Evolutionary conservation across 92 coral and sea anemone species (phyloP).

Genomic region (Scolanthus callimorphus): DNA sequence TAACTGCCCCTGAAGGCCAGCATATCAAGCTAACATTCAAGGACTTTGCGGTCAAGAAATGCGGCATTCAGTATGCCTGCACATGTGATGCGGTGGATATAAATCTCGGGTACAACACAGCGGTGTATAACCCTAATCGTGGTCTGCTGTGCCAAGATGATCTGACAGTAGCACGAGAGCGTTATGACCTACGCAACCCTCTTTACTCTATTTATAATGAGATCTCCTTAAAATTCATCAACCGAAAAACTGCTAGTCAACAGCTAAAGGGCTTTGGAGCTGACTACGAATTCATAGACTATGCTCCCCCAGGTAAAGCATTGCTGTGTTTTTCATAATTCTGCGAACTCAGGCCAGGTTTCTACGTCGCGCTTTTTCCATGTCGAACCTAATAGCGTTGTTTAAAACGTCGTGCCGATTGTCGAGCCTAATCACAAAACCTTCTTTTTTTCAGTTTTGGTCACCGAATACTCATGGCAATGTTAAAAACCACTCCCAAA

Average conservation of each 20-base stretch:
- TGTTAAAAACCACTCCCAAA: too few relatives aligned
- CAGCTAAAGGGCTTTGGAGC: slow-evolving; percentile 12
- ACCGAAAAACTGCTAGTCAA: background rate
- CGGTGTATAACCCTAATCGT: background rate
- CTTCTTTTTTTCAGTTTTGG: too few relatives aligned
- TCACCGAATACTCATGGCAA: too few relatives aligned
- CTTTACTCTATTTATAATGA: slow-evolving; percentile 7
- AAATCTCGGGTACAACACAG: slow-evolving; percentile 1
- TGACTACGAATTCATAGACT: background rate
- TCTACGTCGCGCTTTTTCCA: background rate
- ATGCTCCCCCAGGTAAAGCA: slow-evolving; percentile 14
- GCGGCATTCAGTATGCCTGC: slow-evolving; percentile 3
- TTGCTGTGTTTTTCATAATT: background rate
- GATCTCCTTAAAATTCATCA: slow-evolving; percentile 3
- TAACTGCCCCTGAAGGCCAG: slow-evolving; percentile 27
- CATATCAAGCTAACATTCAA: slow-evolving; percentile 24
- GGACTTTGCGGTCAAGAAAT: background rate
- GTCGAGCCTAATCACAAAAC: too few relatives aligned
- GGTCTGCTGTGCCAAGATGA: background rate
- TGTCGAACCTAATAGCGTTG: background rate
- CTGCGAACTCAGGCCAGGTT: background rate
- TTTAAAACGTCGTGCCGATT: background rate
- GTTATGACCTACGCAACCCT: background rate
- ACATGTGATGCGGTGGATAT: slow-evolving; percentile 2
- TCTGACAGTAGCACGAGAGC: background rate